Percentiles rank a stretch among this genome's conserved stretches.
Evolutionary conservation across 2,113 vertebrate genomes (phyloP).

Genomic region (Taurulus bubalis): DNA sequence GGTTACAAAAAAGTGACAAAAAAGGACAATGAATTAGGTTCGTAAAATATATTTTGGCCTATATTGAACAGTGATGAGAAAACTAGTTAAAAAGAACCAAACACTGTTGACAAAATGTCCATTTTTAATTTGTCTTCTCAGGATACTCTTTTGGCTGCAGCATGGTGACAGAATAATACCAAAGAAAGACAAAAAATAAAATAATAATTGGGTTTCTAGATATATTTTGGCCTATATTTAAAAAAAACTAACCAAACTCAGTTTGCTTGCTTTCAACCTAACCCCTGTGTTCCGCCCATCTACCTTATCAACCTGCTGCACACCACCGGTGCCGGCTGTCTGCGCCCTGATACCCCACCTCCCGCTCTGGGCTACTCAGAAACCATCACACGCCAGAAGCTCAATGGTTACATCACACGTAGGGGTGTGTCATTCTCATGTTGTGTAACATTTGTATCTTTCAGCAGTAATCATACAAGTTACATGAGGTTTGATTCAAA

Average conservation of each 20-base stretch:
- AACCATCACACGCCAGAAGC: constrained; percentile 41
- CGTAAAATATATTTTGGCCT: neutral
- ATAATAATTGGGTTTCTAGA: neutral
- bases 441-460: constrained; percentile 21
- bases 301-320: constrained; percentile 80
- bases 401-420: constrained; percentile 19
- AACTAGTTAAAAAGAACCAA: neutral
- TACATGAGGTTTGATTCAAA: neutral
- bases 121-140: neutral
- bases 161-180: neutral
- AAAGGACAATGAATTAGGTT: too few relatives aligned
- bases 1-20: too few relatives aligned
- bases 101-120: neutral
- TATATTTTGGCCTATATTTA: neutral
- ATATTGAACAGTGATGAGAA: neutral
- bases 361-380: neutral
- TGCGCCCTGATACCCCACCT: constrained; percentile 40
- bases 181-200: too few relatives aligned
- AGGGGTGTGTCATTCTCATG: neutral
- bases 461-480: neutral
- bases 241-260: neutral
- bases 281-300: constrained; percentile 71
- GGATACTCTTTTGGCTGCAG: constrained; percentile 12
- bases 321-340: constrained; percentile 34
- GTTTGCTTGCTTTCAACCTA: neutral